A percentile compares a stretch with the other conserved stretches of the same genome.
phyloP scores from a whole-genome alignment of 1,140 invertebrate species.

The Bombus affinis region DNA sequence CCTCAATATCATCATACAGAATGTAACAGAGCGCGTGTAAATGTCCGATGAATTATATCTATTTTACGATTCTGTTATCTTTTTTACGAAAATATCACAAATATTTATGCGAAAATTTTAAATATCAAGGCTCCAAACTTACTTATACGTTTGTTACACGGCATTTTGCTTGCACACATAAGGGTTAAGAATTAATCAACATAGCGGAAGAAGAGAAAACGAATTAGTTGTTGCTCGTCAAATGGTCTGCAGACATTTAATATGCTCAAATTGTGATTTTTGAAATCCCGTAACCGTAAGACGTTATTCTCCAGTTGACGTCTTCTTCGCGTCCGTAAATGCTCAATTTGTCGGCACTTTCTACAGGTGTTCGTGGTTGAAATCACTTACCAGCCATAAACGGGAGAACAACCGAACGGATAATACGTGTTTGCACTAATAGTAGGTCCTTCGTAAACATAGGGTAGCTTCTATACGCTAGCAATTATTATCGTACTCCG shows the following conservation, averaged over 20 bases:
- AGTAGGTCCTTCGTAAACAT: constrained; percentile 62
- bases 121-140: neutral
- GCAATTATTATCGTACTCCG: constrained; percentile 60
- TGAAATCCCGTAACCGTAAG: constrained; percentile 37
- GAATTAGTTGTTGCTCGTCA: constrained; percentile 9
- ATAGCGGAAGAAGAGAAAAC: neutral
- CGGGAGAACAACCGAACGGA: constrained; percentile 55
- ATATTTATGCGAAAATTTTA: neutral
- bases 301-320: constrained; percentile 40
- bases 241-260: neutral
- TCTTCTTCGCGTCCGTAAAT: constrained; percentile 53
- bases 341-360: constrained; percentile 63
- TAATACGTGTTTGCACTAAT: constrained; percentile 67
- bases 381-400: constrained; percentile 64
- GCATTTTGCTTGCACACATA: neutral
- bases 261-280: constrained; percentile 35
- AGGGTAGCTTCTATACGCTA: constrained; percentile 53
- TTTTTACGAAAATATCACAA: neutral
- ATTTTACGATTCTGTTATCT: neutral
- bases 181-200: neutral
- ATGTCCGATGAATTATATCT: neutral
- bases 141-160: neutral
- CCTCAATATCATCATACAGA: neutral
- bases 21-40: too few relatives aligned
- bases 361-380: constrained; percentile 54